Percentiles rank a stretch among this genome's conserved stretches.
Evolutionary conservation across 37 sponge, comb jelly and placozoan species (phyloP).

Genomic region (Halichondria panicea): DNA sequence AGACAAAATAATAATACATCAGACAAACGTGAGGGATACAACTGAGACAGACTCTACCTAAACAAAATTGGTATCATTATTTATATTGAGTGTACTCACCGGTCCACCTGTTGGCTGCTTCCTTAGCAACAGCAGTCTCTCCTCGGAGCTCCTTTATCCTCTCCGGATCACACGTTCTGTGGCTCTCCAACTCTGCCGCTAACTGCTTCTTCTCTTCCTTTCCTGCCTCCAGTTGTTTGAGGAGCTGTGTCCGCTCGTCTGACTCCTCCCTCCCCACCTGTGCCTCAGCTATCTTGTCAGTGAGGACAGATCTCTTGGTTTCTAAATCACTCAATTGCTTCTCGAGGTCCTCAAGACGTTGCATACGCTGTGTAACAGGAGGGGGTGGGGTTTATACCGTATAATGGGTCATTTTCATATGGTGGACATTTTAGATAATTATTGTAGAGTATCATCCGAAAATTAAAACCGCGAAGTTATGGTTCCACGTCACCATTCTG

Average conservation of each 20-base stretch:
- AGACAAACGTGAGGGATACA: too few species aligned
- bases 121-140: constrained; percentile 58
- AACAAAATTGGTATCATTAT: too few species aligned
- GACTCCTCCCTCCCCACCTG: constrained; percentile 54
- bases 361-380: constrained; percentile 37
- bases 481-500: too few species aligned
- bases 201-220: constrained; percentile 29
- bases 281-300: constrained; percentile 37
- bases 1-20: neutral
- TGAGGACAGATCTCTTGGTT: constrained; percentile 22
- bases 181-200: constrained; percentile 62
- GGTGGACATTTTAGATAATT: too few species aligned
- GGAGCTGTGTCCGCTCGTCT: constrained; percentile 52
- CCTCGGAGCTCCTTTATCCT: constrained; percentile 49
- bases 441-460: too few species aligned
- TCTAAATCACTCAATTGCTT: constrained; percentile 25
- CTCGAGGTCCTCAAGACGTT: constrained; percentile 32
- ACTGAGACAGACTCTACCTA: too few species aligned
- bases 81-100: constrained; percentile 23
- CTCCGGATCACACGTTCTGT: constrained; percentile 89
- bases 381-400: too few species aligned
- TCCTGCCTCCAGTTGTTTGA: constrained; percentile 64
- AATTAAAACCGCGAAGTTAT: too few species aligned
- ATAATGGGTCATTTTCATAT: too few species aligned
- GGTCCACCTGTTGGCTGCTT: constrained; percentile 96